Evolutionary conservation across 53 echinoderm and acorn worm genomes (phyloP).

Genomic region (Pentamera pediparva): DNA sequence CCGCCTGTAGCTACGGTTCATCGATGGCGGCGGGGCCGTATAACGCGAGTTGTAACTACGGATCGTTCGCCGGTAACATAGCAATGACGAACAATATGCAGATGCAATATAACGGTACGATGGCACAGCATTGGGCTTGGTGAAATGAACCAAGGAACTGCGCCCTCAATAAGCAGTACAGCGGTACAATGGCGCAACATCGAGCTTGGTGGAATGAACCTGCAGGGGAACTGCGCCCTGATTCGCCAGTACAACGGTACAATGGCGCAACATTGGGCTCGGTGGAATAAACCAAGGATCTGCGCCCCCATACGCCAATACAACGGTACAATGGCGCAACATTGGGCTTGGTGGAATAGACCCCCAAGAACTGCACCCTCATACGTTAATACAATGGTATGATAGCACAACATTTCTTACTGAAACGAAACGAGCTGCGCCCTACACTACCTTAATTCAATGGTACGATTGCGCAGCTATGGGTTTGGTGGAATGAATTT

Average conservation of each 20-base stretch:
- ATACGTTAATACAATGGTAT: slow-evolving; percentile 80
- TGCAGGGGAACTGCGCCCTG: too few relatives aligned
- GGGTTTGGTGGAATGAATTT: slow-evolving; percentile 72
- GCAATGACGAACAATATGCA: slow-evolving; percentile 92
- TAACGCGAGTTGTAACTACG: slow-evolving; percentile 60
- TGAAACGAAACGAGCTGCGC: too few relatives aligned
- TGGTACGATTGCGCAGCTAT: too few relatives aligned
- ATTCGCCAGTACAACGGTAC: slow-evolving; percentile 83
- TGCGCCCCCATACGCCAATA: too few relatives aligned
- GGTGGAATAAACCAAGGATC: slow-evolving; percentile 44
- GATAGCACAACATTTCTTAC: slow-evolving; percentile 82
- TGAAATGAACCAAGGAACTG: slow-evolving; percentile 15
- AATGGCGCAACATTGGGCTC: slow-evolving; percentile 88
- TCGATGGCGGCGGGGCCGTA: slow-evolving; percentile 64
- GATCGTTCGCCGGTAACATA: slow-evolving; percentile 52
- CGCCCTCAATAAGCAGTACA: too few relatives aligned
- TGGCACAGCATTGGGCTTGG: slow-evolving; percentile 93
- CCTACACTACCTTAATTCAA: too few relatives aligned
- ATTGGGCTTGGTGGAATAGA: too few relatives aligned
- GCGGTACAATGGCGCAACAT: too few relatives aligned
- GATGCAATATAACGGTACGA: slow-evolving; percentile 86
- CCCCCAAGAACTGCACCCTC: too few relatives aligned
- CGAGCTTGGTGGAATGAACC: too few relatives aligned
- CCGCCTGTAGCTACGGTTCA: slow-evolving; percentile 78
- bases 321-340: too few relatives aligned